Evolutionary conservation across 2,888 invertebrate genomes (phyloP).

Genomic region (Rhynchonema sp.): DNA sequence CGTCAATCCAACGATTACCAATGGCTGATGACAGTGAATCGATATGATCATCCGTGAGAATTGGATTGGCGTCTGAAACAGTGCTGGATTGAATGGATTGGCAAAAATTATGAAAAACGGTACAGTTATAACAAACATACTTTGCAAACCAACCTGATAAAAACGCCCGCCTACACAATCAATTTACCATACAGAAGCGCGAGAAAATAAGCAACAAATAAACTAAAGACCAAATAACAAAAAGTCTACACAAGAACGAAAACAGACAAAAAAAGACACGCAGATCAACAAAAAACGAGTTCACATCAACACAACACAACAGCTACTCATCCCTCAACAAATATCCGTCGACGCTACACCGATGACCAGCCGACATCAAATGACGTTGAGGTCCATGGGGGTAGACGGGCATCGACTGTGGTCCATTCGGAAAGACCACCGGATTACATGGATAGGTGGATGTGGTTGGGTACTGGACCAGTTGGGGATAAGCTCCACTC

Average conservation of each 20-base stretch:
- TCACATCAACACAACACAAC: too few species aligned
- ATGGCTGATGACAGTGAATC: background rate
- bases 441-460: too few species aligned
- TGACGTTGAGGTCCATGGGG: too few species aligned
- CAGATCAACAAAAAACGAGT: background rate
- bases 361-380: too few species aligned
- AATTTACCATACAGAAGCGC: background rate
- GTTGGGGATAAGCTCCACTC: too few species aligned
- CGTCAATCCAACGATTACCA: constrained; percentile 2
- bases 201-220: background rate
- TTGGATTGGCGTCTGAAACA: background rate
- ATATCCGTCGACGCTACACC: too few species aligned
- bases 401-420: too few species aligned
- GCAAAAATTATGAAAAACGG: background rate
- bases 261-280: background rate
- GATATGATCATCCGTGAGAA: background rate
- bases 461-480: too few species aligned
- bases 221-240: background rate
- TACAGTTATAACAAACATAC: background rate
- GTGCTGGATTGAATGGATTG: background rate
- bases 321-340: too few species aligned
- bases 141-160: background rate
- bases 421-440: too few species aligned
- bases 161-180: background rate
- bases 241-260: background rate